Base-by-base conservation (phyloP, 2,113 vertebrate genomes). In the Phoenicopterus ruber region DNA sequence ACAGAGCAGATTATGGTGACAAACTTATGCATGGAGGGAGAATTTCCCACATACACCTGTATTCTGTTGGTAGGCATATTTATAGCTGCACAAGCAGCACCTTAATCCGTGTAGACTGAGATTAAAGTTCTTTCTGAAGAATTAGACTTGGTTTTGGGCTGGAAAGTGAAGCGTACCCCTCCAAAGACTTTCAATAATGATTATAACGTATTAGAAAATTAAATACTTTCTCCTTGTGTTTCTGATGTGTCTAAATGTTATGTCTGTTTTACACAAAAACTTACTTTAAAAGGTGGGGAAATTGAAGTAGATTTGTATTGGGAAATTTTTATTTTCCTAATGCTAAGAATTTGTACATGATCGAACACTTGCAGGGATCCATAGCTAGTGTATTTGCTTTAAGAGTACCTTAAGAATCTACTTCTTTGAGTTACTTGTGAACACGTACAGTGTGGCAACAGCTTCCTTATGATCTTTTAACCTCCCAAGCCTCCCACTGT, bases 401-500 rank as follows among this genome's bases (percentile, higher is more conserved):
- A 38, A 61, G 42, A 50, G 8, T 71, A 57, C 44, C 46, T 86
- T 65, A 34, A 38, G 25, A 59, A 66, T 89, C 36, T 80, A 34
- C 59, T 74, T 10, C 25, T 82, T 61, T 47, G 17, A 73, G 61
- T 57, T 71, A 4, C 54, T 69, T 85, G 46, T 58, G 84, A 94
- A 25, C 36, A 31, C 0, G 0, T 46, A 29, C 34, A 42, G 25
- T 4, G 15, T 55, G 32, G 12, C 76, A 92, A 32, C 84, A 70
- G 17, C 63, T 89, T 55, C 24, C 8, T 57, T 50, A 2, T 8
- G 69, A 76, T 92, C 81, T 59, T 70, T 55, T 91, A 78, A 95
- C 93, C 83, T 84, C 63, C 38, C 29, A 38, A 76, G 24, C 89
- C 81, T 84, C 86, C 91, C 69, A 66, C 86, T 80, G 80, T 38